Evolutionary conservation across 2,113 vertebrate species (phyloP), one percentile per base, ranked within the genome.

Genomic region (Cynopterus brachyotis): DNA sequence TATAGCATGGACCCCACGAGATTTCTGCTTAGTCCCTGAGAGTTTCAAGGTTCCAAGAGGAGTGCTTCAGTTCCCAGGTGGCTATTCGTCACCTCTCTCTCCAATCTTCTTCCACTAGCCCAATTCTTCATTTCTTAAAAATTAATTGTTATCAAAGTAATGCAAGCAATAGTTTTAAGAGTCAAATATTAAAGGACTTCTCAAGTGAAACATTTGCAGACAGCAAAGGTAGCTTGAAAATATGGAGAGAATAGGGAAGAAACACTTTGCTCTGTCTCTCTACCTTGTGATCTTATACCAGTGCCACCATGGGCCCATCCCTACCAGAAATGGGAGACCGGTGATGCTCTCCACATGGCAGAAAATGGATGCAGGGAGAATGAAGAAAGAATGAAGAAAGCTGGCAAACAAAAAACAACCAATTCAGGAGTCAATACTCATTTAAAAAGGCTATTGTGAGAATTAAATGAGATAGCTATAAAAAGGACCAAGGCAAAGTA

Each of bases 1-100:
- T 28, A 10, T 16, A 5, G n/a, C 2, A 1, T 0, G 1, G 9
- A 20, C 37, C 53, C 17, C 24, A 2, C 5, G 0, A 60, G 30
- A 5, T 13, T 26, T 79, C 81, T 60, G 9, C 19, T 35, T 28
- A 24, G 60, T 20, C 40, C 37, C 24, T 16, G 67, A 19, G 24
- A 13, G 9, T 59, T 69, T 79, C 53, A 55, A 16, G 64, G 30
- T 67, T 66, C 53, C 30, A 4, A 28, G 13, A 5, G 3, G 1
- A 24, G 1, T 26, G 47, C 19, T 57, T 86, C 30, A 78, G 35
- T 47, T 84, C 35, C 20, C 17, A 16, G 3, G 20, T 16, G 42
- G 9, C 73, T 45, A 11, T 1, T 8, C n/a, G 50, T 19, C 12
- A 6, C 13, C 64, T 62, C 62, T 82, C 19, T 35, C 12, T 86